Evolutionary conservation across 2,113 vertebrate species (phyloP).

Genomic region (Python bivittatus): DNA sequence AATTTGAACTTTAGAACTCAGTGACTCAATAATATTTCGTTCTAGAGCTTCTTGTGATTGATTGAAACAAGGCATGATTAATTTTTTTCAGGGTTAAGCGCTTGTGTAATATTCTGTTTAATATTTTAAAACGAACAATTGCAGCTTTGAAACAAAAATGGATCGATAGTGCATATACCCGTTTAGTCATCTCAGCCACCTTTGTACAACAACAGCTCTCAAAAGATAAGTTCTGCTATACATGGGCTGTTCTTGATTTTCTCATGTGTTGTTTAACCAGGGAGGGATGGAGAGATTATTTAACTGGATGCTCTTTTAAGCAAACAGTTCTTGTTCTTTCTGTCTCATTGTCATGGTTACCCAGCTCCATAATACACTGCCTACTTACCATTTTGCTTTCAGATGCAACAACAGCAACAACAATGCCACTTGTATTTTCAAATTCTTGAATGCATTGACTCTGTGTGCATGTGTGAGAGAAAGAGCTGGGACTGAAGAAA

Average conservation of each 20-base stretch:
- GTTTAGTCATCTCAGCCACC: constrained; percentile 4
- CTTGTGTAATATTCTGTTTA: background rate
- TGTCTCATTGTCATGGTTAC: constrained; percentile 73
- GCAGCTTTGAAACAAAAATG: background rate
- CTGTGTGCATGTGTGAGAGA: constrained; percentile 32
- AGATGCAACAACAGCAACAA: constrained; percentile 56
- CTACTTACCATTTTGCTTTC: constrained; percentile 54
- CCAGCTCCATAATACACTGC: constrained; percentile 37
- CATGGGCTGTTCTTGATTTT: constrained; percentile 35
- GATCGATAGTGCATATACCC: background rate
- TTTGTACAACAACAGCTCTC: background rate
- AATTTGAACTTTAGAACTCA: background rate
- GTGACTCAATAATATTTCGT: background rate
- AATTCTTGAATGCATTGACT: constrained; percentile 54
- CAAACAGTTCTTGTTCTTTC: constrained; percentile 69
- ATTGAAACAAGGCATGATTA: background rate
- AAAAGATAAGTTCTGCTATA: constrained; percentile 5
- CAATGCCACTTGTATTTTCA: constrained; percentile 77
- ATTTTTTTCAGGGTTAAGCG: background rate
- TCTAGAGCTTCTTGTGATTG: background rate
- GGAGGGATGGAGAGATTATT: constrained; percentile 45
- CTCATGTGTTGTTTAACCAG: constrained; percentile 59
- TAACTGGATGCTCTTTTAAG: constrained; percentile 57
- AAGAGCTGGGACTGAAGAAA: background rate
- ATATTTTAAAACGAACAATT: fast-evolving